Evolutionary conservation across 2,888 invertebrate species (phyloP).

Genomic region (Orchesellides sinensis): DNA sequence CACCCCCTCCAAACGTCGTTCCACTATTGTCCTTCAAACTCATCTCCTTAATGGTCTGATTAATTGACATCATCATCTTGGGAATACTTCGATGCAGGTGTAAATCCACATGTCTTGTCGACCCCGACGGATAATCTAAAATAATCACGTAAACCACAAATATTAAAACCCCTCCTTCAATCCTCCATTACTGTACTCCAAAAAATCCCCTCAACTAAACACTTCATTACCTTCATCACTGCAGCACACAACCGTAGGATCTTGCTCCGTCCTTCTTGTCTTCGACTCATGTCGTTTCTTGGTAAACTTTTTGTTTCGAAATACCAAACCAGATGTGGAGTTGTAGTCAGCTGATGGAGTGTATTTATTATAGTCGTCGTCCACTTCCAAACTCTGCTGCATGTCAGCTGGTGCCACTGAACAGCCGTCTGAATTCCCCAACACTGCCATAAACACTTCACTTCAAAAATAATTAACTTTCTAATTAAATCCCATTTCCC

Average conservation of each 20-base stretch:
- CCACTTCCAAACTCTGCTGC: constrained; percentile 39
- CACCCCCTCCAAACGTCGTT: not conserved
- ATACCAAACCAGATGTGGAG: constrained; percentile 29
- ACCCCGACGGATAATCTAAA: constrained; percentile 33
- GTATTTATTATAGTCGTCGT: constrained; percentile 50
- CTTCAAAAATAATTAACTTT: not conserved
- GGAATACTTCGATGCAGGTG: constrained; percentile 20
- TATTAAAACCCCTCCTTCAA: not conserved
- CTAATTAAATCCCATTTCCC: too few species aligned
- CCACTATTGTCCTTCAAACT: constrained; percentile 22
- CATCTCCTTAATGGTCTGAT: constrained; percentile 46
- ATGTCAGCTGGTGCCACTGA: constrained; percentile 22
- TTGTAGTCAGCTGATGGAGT: constrained; percentile 50
- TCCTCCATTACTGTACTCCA: not conserved
- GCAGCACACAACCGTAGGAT: constrained; percentile 8
- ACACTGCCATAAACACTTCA: constrained; percentile 33
- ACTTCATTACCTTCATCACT: constrained; percentile 50
- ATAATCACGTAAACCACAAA: not conserved
- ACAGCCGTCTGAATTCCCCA: constrained; percentile 37
- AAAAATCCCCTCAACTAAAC: not conserved
- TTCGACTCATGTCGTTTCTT: constrained; percentile 53
- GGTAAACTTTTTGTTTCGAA: constrained; percentile 52
- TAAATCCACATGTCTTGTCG: not conserved
- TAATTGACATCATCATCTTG: constrained; percentile 35
- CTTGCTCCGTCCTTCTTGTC: constrained; percentile 37